Conservation (phyloP, 2,888 invertebrate species). For the Noctua janthe region DNA sequence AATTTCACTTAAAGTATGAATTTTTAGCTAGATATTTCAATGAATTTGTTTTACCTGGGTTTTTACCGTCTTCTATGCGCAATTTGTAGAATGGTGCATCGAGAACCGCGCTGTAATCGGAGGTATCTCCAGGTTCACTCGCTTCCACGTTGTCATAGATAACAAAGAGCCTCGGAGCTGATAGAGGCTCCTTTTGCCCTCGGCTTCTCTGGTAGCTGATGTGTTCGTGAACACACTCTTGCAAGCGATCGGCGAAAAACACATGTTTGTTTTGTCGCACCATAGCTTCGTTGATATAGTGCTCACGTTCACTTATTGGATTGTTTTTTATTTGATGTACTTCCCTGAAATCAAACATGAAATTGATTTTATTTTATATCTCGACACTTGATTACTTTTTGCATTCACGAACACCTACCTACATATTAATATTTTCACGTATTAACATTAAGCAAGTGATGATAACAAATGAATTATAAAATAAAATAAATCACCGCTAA, state of each 20-base stretch:
- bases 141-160: slow-evolving; percentile 94
- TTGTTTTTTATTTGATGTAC: slow-evolving; percentile 87
- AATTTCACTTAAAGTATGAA: neutral
- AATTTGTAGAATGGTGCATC: slow-evolving; percentile 92
- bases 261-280: slow-evolving; percentile 91
- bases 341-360: slow-evolving; percentile 86
- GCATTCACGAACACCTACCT: slow-evolving; percentile 3
- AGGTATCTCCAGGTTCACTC: slow-evolving; percentile 91
- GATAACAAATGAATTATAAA: slow-evolving; percentile 61
- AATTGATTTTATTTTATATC: slow-evolving; percentile 36
- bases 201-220: slow-evolving; percentile 87
- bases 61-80: slow-evolving; percentile 89
- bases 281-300: slow-evolving; percentile 88
- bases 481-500: slow-evolving; percentile 77
- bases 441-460: slow-evolving; percentile 21
- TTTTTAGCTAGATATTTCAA: neutral
- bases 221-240: slow-evolving; percentile 92
- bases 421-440: slow-evolving; percentile 37
- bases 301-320: slow-evolving; percentile 86
- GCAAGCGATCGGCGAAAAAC: slow-evolving; percentile 92
- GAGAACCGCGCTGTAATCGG: slow-evolving; percentile 90
- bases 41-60: slow-evolving; percentile 77
- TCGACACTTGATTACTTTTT: slow-evolving; percentile 23
- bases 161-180: slow-evolving; percentile 92
- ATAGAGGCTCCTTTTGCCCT: slow-evolving; percentile 89